Base-by-base conservation (phyloP, 2,888 invertebrate genomes). In the Plagodis pulveraria region DNA sequence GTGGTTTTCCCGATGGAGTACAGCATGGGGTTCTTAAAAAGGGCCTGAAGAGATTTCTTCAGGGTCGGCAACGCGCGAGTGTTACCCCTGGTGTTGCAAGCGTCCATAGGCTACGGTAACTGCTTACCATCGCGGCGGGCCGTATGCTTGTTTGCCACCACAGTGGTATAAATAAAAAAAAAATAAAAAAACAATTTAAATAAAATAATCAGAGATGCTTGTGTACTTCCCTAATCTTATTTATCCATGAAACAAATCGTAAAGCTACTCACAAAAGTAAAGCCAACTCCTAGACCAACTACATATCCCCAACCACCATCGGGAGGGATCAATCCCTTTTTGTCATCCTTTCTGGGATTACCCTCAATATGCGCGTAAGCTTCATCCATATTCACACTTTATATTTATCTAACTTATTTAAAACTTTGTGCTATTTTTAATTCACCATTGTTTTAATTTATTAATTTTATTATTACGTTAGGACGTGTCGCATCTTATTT, bases 221-320 rank as follows among this genome's bases (percentile, higher is more conserved):
- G 41, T 22, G 6, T 12, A 51, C 10, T 12, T 43, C 50, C 8
- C 35, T 8, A 11, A 12, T 38, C 4, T 4, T 22, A 4, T 22
- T 22, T 22, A 22, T 22, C 22, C 22, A 22, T 38, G 6, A 41
- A 12, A 43, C 12, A 12, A 43, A 12, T 12, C n/a, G 6, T 2
- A 43, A 43, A 38, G 5, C 40, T 44, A 94, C 96, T 95, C 91
- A 97, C 96, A 79, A 96, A 96, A 43, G 96, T 95, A 62, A 96
- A 82, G 68, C 96, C 95, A 75, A 96, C 95, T 22, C 96, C 96
- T 8, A 96, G 73, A 40, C 96, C 95, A 10, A 97, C 94, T 51
- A 96, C 84, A 81, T 96, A 96, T 0, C 97, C 97, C 96, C 96
- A 97, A 0, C 97, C 97, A 5, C 97, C 97, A 70, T 96, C 96